Base-by-base conservation (phyloP, 2,113 vertebrate species). In the Platichthys flesus region DNA sequence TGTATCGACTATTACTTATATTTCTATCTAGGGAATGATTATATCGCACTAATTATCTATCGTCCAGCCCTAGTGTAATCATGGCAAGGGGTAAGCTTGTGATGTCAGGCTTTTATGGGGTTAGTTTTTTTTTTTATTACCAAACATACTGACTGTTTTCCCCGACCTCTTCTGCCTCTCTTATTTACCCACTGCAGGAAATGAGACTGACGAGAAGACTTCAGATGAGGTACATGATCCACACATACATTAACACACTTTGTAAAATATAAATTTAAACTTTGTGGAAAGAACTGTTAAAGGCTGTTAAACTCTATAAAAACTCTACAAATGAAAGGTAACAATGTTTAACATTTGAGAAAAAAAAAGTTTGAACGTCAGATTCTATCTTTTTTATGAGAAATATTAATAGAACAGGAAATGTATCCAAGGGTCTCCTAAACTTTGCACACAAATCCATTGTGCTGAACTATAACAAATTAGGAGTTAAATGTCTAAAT, bases 221-320 rank as follows among this genome's bases (percentile, higher is more conserved):
- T 57, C 61, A 31, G 57, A 66, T 24, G 70, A 92, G 91, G 90
- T 93, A 80, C 2, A 1, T 45, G 12, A 20, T 15, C 13, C 60
- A 63, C 0, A 52, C 2, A 4, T 10, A 47, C 57, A 59, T 35
- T 35, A 14, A 54, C 18, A 13, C 6, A 51, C 10, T 13, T 51
- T 6, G 49, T 51, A 16, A 51, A 10, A 21, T 7, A 47, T 12
- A 26, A 37, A 61, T 60, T 4, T 20, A 0, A 59, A 18, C 10
- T 16, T 13, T 68, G 37, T 21, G 16, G 18, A 61, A 47, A 16
- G 7, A 16, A 6, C 52, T 54, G 49, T 4, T 21, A 9, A 54
- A 54, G n/a, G 8, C 52, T 56, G 55, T 56, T 56, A 1, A 51
- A 20, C 49, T 51, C 31, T 31, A 31, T 31, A 31, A 31, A 31